Evolutionary conservation across 1,140 invertebrate genomes (phyloP), one percentile per base, ranked within the genome.

Genomic region (Bactericera cockerelli): DNA sequence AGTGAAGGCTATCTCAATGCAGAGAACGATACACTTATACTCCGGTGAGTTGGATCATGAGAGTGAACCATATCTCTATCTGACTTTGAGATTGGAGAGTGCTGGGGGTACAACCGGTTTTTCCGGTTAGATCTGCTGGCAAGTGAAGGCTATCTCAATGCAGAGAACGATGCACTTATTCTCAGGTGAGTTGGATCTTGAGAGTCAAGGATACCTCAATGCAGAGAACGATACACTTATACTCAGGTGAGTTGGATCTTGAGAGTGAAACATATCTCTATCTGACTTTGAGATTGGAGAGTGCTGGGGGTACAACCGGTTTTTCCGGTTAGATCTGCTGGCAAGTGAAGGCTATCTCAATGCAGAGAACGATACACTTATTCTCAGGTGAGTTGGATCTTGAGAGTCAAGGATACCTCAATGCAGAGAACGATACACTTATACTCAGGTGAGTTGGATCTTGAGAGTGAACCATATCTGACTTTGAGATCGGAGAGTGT

Each of bases 281-380:
- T 93, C 90, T 1, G 91, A 94, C 74, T 95, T 96, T 77, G 91
- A 94, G 75, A 89, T 94, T 61, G 90, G 90, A n/a, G 92, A 96
- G 77, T 96, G 91, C 69, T 95, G 91, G 92, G 92, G 92, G 10
- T 96, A 95, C 70, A 96, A 94, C 70, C 75, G 91, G 62, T 96
- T 96, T 72, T 96, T 93, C 71, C 75, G 90, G 57, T 76, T 96
- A 54, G 91, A 94, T 75, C 74, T 93, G 36, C 76, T 96, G 13
- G 89, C 87, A 19, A 87, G 82, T 65, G 91, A 95, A 76, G 91
- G 92, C 0, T 96, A 93, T 70, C 74, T 86, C 53, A 84, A 87
- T 68, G 80, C 81, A 0, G 78, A 83, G 62, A 75, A 79, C 13
- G 85, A 88, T 68, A 86, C 83, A 1, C 76, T 89, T 38, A 83